Percentiles rank a stretch among this genome's conserved stretches.
Evolutionary conservation across 2,888 invertebrate genomes (phyloP).

Genomic region (Lycia hirtaria): DNA sequence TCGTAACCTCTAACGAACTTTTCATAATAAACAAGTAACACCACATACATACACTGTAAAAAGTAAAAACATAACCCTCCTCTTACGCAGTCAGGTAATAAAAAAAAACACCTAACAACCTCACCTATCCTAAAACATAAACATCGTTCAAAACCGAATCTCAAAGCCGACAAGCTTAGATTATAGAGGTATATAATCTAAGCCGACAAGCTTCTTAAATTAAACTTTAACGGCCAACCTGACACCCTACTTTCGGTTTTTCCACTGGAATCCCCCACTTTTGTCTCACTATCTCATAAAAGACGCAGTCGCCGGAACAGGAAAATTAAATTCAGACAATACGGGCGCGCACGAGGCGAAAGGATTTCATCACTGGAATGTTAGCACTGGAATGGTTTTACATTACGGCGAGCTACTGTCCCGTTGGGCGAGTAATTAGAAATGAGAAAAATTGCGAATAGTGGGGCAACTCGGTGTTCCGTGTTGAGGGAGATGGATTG

Average conservation of each 20-base stretch:
- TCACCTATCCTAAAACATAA: not conserved
- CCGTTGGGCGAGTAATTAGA: conserved; percentile 19
- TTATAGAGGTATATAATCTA: too few relatives aligned
- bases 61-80: too few relatives aligned
- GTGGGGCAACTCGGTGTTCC: not conserved
- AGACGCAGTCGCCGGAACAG: conserved; percentile 75
- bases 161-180: conserved; percentile 32
- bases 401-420: conserved; percentile 28
- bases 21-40: too few relatives aligned
- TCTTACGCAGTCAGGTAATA: too few relatives aligned
- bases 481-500: not conserved
- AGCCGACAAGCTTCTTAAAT: conserved; percentile 26
- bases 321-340: conserved; percentile 82
- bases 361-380: conserved; percentile 48
- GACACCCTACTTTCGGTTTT: conserved; percentile 20
- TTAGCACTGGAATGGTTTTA: conserved; percentile 35
- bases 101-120: not conserved
- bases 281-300: conserved; percentile 77
- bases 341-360: conserved; percentile 48
- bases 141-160: conserved; percentile 13
- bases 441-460: conserved; percentile 24
- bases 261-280: conserved; percentile 54
- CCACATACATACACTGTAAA: too few relatives aligned
- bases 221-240: conserved; percentile 35
- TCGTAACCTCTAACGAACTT: too few relatives aligned